phyloP scores from a whole-genome alignment of 2,888 invertebrate species.

The Pristionchus exspectatus region DNA sequence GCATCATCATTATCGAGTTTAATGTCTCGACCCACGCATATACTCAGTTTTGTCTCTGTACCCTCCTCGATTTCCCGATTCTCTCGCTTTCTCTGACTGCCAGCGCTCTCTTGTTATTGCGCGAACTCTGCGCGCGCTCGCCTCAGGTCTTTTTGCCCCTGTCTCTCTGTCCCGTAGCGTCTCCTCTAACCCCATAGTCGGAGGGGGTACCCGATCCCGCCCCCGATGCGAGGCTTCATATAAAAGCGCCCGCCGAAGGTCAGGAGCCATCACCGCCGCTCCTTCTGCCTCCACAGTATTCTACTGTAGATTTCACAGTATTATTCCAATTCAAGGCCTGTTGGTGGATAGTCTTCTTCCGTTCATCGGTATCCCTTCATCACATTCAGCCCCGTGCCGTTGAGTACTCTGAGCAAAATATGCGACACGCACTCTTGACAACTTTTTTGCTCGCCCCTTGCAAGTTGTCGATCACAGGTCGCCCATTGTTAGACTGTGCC shows the following conservation, averaged over 20 bases:
- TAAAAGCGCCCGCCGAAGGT: slow-evolving; percentile 21
- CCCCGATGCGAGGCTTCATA: not conserved
- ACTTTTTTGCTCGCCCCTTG: not conserved
- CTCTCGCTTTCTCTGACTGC: not conserved
- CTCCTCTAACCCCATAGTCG: not conserved
- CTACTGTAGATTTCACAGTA: not conserved
- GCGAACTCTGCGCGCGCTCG: not conserved
- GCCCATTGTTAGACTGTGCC: slow-evolving; percentile 11
- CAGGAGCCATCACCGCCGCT: not conserved
- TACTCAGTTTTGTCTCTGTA: not conserved
- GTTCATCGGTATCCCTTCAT: too few relatives aligned
- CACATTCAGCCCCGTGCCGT: not conserved
- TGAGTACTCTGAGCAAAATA: too few relatives aligned
- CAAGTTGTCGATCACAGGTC: slow-evolving; percentile 21
- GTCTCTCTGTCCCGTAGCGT: not conserved
- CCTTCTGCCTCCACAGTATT: not conserved
- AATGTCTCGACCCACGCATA: not conserved
- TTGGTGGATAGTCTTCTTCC: not conserved
- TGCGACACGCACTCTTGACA: slow-evolving; percentile 5
- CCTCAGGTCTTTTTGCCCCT: slow-evolving; percentile 30
- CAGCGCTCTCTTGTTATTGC: slow-evolving; percentile 43
- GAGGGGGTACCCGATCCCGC: slow-evolving; percentile 9
- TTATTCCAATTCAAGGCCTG: not conserved
- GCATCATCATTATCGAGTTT: slow-evolving; percentile 28
- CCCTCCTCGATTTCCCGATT: not conserved